These are phyloP conservation scores for Cataglyphis altisquamis DNA, from an alignment of 2,888 invertebrate species.

Conservation along the genomic window DNA sequence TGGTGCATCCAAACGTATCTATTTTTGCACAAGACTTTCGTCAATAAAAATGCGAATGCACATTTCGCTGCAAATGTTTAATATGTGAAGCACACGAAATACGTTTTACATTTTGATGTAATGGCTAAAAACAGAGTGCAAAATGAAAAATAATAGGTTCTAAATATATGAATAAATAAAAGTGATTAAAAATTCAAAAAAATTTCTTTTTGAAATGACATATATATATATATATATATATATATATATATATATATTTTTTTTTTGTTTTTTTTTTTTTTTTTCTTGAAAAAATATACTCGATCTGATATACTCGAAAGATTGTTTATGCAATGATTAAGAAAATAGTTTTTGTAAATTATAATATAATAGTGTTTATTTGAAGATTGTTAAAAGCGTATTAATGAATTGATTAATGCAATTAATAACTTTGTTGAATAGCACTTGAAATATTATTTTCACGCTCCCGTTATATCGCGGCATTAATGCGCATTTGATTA, in stretches of 20 bases:
- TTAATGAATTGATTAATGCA: slow-evolving; percentile 1
- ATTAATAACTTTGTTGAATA: slow-evolving; percentile 5
- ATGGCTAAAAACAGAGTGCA: neutral
- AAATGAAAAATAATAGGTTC: neutral
- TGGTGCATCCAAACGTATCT: slow-evolving; percentile 49
- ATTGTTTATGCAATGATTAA: neutral
- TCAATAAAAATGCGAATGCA: slow-evolving; percentile 13
- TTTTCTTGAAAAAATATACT: neutral
- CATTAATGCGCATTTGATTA: slow-evolving; percentile 41
- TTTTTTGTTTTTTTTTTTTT: neutral
- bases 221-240: too few species aligned
- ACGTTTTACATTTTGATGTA: neutral
- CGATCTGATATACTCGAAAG: neutral
- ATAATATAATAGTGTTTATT: neutral
- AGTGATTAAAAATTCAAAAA: neutral
- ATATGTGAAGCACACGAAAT: neutral
- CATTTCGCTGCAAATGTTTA: neutral
- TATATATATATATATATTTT: neutral
- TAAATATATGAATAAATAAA: slow-evolving; percentile 1
- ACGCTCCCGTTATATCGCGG: neutral
- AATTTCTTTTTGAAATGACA: neutral
- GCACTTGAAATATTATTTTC: slow-evolving; percentile 27
- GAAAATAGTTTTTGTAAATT: neutral
- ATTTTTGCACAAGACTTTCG: neutral
- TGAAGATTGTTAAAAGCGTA: neutral